Percentiles rank a stretch among this genome's conserved stretches.
Evolutionary conservation across 2,888 invertebrate genomes (phyloP).

Genomic region (Biston stratarius): DNA sequence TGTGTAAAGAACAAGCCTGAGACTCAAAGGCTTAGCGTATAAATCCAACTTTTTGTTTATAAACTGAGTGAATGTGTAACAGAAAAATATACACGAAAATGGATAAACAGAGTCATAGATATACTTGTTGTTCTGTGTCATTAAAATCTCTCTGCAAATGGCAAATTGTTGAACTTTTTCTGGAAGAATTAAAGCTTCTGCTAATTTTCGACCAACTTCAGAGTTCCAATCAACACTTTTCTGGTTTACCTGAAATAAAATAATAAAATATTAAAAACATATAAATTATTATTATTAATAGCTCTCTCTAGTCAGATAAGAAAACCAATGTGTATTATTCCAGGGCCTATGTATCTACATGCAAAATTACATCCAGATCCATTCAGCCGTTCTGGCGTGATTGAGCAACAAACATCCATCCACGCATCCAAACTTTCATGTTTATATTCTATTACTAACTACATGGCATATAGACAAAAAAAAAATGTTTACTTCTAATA

Average conservation of each 20-base stretch:
- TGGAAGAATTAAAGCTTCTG: slow-evolving; percentile 90
- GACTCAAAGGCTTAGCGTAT: slow-evolving; percentile 78
- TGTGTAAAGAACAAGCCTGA: slow-evolving; percentile 82
- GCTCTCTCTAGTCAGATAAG: too few relatives aligned
- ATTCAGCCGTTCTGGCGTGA: too few relatives aligned
- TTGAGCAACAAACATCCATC: too few relatives aligned
- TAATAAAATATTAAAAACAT: not conserved
- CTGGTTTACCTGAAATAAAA: slow-evolving; percentile 84
- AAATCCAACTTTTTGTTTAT: slow-evolving; percentile 86
- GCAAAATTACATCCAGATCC: too few relatives aligned
- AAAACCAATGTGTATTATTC: too few relatives aligned
- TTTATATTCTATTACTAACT: too few relatives aligned
- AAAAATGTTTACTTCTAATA: too few relatives aligned
- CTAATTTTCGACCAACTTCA: slow-evolving; percentile 87
- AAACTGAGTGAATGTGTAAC: slow-evolving; percentile 81
- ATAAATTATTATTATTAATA: too few relatives aligned
- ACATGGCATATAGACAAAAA: too few relatives aligned
- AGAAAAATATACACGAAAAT: slow-evolving; percentile 73
- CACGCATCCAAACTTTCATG: too few relatives aligned
- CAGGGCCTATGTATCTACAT: too few relatives aligned
- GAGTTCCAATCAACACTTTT: slow-evolving; percentile 89
- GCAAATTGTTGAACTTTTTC: slow-evolving; percentile 93
- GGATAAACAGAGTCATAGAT: slow-evolving; percentile 86
- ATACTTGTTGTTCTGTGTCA: slow-evolving; percentile 86
- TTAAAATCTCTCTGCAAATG: slow-evolving; percentile 91